Percentiles rank a stretch among this genome's conserved stretches.
Conservation (phyloP, 2,113 vertebrate species). For the Myrmecophaga tridactyla region DNA sequence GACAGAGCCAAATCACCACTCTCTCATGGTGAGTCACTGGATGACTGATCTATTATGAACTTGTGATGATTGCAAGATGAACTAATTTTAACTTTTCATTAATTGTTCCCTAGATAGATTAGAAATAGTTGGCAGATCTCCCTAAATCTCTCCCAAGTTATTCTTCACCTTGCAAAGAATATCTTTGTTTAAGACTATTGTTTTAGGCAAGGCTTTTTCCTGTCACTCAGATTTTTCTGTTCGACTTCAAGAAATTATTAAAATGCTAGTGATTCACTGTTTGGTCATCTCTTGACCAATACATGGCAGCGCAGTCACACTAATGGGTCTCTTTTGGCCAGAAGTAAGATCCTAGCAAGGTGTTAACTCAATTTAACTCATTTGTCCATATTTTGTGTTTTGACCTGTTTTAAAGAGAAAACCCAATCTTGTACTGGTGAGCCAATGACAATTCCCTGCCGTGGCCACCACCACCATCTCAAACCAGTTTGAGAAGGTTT, state of each 20-base stretch:
- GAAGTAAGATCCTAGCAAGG: background rate
- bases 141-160: background rate
- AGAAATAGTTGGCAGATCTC: background rate
- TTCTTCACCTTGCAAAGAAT: background rate
- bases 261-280: background rate
- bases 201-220: background rate
- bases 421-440: background rate
- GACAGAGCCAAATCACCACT: background rate
- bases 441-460: background rate
- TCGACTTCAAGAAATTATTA: background rate
- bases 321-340: background rate
- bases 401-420: background rate
- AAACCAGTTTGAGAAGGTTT: background rate
- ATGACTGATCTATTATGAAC: background rate
- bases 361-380: background rate
- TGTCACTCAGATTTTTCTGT: conserved; percentile 39
- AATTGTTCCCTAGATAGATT: background rate
- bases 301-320: no score
- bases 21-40: background rate
- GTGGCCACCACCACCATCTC: no score
- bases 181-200: background rate
- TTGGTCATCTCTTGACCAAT: background rate
- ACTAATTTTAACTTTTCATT: conserved; percentile 18
- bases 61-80: background rate
- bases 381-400: background rate